These are phyloP conservation scores for Branchellion lobata DNA, from an alignment of 2,888 invertebrate species.

Conservation along the genomic window DNA sequence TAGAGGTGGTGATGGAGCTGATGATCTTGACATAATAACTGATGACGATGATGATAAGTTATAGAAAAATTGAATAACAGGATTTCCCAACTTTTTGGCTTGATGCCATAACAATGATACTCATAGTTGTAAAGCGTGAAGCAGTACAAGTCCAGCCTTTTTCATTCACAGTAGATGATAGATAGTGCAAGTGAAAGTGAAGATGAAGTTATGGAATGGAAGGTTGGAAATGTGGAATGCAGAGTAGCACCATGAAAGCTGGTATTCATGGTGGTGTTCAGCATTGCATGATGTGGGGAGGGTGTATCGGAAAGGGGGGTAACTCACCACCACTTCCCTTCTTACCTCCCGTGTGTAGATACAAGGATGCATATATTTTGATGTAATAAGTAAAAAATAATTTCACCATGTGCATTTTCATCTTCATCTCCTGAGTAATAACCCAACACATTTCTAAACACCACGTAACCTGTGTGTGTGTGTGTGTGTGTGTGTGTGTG, in stretches of 20 bases:
- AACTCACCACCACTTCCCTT: not conserved
- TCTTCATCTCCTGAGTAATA: slow-evolving; percentile 90
- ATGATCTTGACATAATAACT: too few species aligned
- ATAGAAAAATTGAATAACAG: too few species aligned
- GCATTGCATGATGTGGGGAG: slow-evolving; percentile 4
- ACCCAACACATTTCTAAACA: slow-evolving; percentile 91
- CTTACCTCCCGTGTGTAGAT: not conserved
- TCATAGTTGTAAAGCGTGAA: too few species aligned
- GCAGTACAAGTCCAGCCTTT: not conserved
- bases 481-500: too few species aligned
- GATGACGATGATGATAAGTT: too few species aligned
- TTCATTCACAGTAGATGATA: too few species aligned
- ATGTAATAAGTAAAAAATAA: too few species aligned
- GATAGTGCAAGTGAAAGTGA: too few species aligned
- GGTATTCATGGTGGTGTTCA: not conserved
- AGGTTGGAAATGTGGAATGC: not conserved
- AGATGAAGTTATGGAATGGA: not conserved
- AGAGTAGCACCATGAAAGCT: not conserved
- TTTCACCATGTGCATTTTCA: slow-evolving; percentile 97
- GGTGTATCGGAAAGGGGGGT: not conserved
- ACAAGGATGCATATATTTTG: too few species aligned
- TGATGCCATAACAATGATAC: too few species aligned
- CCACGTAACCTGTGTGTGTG: slow-evolving; percentile 73
- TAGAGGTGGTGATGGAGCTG: too few species aligned
- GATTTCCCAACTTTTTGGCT: too few species aligned